phyloP scores from a whole-genome alignment of 2,888 invertebrate genomes.

The Lobophora halterata region DNA sequence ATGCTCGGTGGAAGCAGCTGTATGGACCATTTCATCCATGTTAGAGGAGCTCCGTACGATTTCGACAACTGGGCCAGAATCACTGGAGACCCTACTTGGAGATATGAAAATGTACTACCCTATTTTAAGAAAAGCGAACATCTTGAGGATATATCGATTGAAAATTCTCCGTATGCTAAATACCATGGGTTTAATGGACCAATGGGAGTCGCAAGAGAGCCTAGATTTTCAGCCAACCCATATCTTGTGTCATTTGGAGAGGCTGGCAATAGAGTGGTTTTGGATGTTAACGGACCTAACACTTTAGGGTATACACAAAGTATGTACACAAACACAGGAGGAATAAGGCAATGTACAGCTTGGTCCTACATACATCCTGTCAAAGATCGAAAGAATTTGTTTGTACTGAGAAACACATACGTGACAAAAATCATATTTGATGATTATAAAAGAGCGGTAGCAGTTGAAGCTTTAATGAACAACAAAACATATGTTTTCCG shows the following conservation, averaged over 20 bases:
- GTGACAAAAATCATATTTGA: constrained; percentile 69
- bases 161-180: constrained; percentile 25
- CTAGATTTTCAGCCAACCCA: constrained; percentile 26
- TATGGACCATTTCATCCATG: constrained; percentile 37
- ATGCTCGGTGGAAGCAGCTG: constrained; percentile 48
- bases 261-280: constrained; percentile 50
- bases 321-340: constrained; percentile 61
- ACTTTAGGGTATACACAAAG: constrained; percentile 64
- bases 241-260: constrained; percentile 58
- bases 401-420: constrained; percentile 59
- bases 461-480: constrained; percentile 40
- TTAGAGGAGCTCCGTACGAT: constrained; percentile 37
- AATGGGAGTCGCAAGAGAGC: constrained; percentile 50
- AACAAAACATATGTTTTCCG: constrained; percentile 37
- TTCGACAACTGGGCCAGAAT: constrained; percentile 40
- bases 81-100: constrained; percentile 37
- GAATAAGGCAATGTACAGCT: constrained; percentile 69
- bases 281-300: constrained; percentile 24
- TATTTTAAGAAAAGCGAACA: constrained; percentile 48
- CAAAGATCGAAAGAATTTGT: constrained; percentile 47
- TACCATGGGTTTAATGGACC: constrained; percentile 59
- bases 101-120: constrained; percentile 35
- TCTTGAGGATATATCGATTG: constrained; percentile 32
- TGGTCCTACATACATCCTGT: constrained; percentile 61
- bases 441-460: constrained; percentile 53